Conservation (phyloP, 2,888 invertebrate species). For the Dinocampus coccinellae region DNA sequence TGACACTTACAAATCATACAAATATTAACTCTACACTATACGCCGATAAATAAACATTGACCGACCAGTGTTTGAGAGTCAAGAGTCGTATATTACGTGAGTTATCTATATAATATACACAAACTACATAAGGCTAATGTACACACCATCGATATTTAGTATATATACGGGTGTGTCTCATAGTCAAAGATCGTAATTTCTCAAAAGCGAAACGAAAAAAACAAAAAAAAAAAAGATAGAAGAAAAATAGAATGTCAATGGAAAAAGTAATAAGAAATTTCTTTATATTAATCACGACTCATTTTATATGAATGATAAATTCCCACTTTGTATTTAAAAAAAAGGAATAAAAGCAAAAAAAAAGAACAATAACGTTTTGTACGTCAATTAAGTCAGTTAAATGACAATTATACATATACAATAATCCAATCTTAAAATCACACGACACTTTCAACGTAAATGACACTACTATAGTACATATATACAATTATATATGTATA, state of each 20-base stretch:
- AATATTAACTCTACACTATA: slow-evolving; percentile 57
- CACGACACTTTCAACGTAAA: no score
- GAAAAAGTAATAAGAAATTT: no score
- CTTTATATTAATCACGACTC: no score
- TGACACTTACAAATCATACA: slow-evolving; percentile 56
- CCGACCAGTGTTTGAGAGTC: slow-evolving; percentile 45
- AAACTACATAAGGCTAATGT: not conserved
- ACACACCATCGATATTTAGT: not conserved
- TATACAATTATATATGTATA: slow-evolving; percentile 34
- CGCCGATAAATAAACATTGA: slow-evolving; percentile 49
- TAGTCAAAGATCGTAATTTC: slow-evolving; percentile 12
- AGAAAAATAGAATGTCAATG: slow-evolving; percentile 36
- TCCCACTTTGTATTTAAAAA: no score
- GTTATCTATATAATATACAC: not conserved
- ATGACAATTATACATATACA: no score
- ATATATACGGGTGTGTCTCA: slow-evolving; percentile 5
- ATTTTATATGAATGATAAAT: no score
- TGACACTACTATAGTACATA: slow-evolving; percentile 29
- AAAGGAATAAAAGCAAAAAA: no score
- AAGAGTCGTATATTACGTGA: not conserved
- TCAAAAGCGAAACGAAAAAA: not conserved
- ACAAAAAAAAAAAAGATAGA: not conserved
- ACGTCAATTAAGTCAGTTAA: no score
- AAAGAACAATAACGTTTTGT: no score
- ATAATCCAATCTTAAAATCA: no score